Evolutionary conservation across 2,113 vertebrate genomes (phyloP).

Genomic region (Cygnus buccinator): DNA sequence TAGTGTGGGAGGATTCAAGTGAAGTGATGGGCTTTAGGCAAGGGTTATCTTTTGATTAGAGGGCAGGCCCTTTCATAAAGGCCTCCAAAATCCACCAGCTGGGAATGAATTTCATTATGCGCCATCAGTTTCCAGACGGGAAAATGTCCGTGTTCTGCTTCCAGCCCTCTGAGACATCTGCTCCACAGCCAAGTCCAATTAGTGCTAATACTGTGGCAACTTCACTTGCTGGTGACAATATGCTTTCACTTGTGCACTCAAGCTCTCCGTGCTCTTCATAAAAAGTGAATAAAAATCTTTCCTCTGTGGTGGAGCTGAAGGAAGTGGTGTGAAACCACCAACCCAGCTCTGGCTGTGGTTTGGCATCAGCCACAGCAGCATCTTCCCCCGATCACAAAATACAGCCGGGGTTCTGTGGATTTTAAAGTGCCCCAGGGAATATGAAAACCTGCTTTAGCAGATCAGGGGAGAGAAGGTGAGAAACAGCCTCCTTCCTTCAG

Average conservation of each 20-base stretch:
- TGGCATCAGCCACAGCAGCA: fast-evolving
- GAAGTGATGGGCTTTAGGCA: constrained; percentile 14
- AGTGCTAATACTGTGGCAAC: constrained; percentile 26
- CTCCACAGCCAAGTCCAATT: constrained; percentile 56
- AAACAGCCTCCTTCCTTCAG: not conserved
- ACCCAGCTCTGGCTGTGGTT: not conserved
- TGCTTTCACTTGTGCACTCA: constrained; percentile 33
- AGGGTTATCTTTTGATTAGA: constrained; percentile 28
- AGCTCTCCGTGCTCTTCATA: not conserved
- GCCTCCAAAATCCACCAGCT: constrained; percentile 47
- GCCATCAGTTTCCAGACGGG: constrained; percentile 44
- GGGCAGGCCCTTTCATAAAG: constrained; percentile 15
- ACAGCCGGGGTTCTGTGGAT: not conserved
- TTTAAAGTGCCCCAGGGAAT: not conserved
- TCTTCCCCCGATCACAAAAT: not conserved
- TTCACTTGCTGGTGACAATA: constrained; percentile 54
- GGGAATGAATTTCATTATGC: constrained; percentile 51
- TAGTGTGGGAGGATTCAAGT: not conserved
- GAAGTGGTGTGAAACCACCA: not conserved
- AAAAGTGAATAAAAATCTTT: constrained; percentile 4
- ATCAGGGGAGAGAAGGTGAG: not conserved
- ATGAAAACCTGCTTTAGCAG: not conserved
- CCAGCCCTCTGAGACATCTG: constrained; percentile 57
- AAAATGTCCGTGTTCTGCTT: constrained; percentile 56
- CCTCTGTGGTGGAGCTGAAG: not conserved